Evolutionary conservation across 2,797 vertebrate genomes (phyloP), one percentile per base, ranked within the genome.

Genomic region (Liparis tanakae): DNA sequence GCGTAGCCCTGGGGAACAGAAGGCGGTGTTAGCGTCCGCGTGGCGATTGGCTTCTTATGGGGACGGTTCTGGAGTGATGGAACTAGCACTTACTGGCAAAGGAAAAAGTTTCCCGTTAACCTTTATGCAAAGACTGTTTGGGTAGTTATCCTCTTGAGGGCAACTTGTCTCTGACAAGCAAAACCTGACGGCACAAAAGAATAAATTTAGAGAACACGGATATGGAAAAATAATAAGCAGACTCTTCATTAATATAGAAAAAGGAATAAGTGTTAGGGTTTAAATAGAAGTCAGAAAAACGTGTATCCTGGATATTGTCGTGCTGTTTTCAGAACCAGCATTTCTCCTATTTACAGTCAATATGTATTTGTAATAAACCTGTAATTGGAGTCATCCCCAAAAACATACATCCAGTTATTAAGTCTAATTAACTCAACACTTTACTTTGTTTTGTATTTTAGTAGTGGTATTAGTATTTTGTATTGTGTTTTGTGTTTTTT

Each of bases 121-220:
- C 94, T 99, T 99, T 90, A 99, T 96, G 87, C 97, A 99, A 36
- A 99, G 93, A 91, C 96, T 97, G 92, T 95, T 98, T 10, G 98
- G 98, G 79, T 96, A 99, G 89, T 97, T 97, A 88, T 99, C 97
- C 91, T 99, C 98, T 91, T 99, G 98, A 86, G 96, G 95, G 84
- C 98, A 99, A 90, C 98, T 99, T 1, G 98, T 99, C 90, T 99
- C 98, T 76, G 98, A 97, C 80, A 99, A 91, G 86, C 98, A 99
- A 88, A 99, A 97, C 92, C 98, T 99, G 66, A 48, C 7, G 67
- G 72, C 36, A 80, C 15, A 85, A 48, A 80, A 1, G 66, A 43
- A 67, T 41, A 14, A 0, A 20, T 20, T 30, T 64, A n/a, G 50
- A 65, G 9, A 62, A 6, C 1, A 1, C 22, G 1, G 76, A 17